Conservation (phyloP, 2,888 invertebrate genomes). For the Rotaria socialis region DNA sequence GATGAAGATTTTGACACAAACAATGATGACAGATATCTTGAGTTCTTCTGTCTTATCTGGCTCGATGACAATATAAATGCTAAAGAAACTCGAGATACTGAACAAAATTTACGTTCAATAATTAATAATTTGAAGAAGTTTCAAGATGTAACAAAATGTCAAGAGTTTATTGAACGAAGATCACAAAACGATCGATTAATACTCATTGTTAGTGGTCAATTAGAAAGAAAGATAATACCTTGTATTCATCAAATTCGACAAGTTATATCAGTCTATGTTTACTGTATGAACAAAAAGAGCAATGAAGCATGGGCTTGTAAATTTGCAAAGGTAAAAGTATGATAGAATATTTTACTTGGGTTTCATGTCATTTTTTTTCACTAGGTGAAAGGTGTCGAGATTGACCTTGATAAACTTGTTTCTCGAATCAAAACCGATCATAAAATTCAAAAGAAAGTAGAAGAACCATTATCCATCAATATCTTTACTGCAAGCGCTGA, state of each 20-base stretch:
- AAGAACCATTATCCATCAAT: not conserved
- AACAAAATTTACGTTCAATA: not conserved
- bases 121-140: no score
- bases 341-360: not conserved
- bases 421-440: not conserved
- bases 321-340: not conserved
- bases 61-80: not conserved
- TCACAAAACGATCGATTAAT: not conserved
- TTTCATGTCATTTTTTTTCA: not conserved
- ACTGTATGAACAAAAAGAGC: not conserved
- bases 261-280: not conserved
- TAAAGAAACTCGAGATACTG: not conserved
- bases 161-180: no score
- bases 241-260: no score
- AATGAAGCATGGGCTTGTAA: not conserved
- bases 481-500: not conserved
- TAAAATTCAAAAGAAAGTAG: not conserved
- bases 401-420: not conserved
- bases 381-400: not conserved
- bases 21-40: not conserved
- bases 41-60: not conserved
- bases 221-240: not conserved
- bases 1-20: no score
- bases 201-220: not conserved
- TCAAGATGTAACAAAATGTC: no score